Evolutionary conservation across 2,113 vertebrate genomes (phyloP).

Genomic region (Prinia subflava): DNA sequence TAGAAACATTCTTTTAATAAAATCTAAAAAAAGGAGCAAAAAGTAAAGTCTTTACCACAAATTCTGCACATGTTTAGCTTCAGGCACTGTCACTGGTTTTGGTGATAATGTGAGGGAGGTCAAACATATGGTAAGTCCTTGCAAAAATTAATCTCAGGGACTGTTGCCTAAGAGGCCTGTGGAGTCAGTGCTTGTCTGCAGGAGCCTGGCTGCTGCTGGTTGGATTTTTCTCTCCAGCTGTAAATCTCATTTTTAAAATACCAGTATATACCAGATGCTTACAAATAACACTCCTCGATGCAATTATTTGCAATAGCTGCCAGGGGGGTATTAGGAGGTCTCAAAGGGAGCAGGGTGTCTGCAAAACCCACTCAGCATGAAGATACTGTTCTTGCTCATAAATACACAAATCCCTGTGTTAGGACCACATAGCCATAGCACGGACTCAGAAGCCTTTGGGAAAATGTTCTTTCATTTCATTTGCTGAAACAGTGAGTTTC

Average conservation of each 20-base stretch:
- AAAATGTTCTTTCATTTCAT: background rate
- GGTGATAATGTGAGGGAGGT: background rate
- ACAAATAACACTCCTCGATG: background rate
- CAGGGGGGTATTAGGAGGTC: background rate
- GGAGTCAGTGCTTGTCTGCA: slow-evolving; percentile 16
- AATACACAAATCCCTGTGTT: background rate
- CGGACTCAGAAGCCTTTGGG: background rate
- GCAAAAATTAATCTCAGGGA: background rate
- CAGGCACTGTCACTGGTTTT: background rate
- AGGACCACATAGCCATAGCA: background rate
- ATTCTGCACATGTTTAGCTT: background rate
- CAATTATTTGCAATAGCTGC: slow-evolving; percentile 18
- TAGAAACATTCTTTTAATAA: background rate
- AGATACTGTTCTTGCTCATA: background rate
- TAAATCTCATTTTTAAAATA: slow-evolving; percentile 47
- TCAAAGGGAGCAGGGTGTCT: background rate
- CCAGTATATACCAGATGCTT: background rate
- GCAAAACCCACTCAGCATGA: background rate
- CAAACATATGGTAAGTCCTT: background rate
- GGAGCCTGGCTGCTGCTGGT: slow-evolving; percentile 17
- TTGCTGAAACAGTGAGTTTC: background rate
- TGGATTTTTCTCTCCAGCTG: slow-evolving; percentile 1
- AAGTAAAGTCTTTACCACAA: background rate
- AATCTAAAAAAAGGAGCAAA: background rate
- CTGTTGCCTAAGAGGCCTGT: background rate